A percentile compares a stretch with the other conserved stretches of the same genome.
phyloP scores from a whole-genome alignment of 2,888 invertebrate species.

The Mellilla xanthometata region DNA sequence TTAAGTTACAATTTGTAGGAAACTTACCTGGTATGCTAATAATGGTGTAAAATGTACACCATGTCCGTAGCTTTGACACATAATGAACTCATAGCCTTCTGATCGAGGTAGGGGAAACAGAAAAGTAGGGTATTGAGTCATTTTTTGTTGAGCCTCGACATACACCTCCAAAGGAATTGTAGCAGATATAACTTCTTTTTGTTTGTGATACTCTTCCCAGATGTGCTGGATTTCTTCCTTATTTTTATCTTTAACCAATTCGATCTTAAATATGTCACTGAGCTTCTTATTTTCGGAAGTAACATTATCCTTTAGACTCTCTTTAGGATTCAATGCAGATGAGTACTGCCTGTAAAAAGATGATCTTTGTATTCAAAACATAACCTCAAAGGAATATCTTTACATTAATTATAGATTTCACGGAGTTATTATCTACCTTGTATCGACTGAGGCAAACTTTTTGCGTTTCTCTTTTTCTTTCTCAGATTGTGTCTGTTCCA shows the following conservation, averaged over 20 bases:
- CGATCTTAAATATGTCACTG: conserved; percentile 89
- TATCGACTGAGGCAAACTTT: conserved; percentile 61
- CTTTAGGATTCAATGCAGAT: conserved; percentile 85
- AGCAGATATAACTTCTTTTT: conserved; percentile 90
- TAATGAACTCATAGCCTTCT: conserved; percentile 93
- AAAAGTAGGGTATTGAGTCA: conserved; percentile 86
- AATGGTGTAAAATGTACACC: conserved; percentile 93
- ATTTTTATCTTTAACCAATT: conserved; percentile 87
- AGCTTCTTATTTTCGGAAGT: conserved; percentile 75
- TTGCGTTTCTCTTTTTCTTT: conserved; percentile 55
- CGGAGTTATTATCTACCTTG: too few relatives aligned
- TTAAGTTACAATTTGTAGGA: too few relatives aligned
- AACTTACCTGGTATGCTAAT: conserved; percentile 88
- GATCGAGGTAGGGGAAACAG: conserved; percentile 90
- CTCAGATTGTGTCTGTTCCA: conserved; percentile 78
- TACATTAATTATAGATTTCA: too few relatives aligned
- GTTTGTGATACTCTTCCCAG: conserved; percentile 91
- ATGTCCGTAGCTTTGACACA: conserved; percentile 88
- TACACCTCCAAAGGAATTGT: conserved; percentile 85
- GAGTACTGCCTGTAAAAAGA: conserved; percentile 80
- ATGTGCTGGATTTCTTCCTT: conserved; percentile 88
- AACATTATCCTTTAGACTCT: conserved; percentile 44
- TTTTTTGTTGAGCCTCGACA: conserved; percentile 80
- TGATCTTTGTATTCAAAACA: too few relatives aligned
- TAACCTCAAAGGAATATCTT: too few relatives aligned